Percentiles rank a stretch among this genome's conserved stretches.
Evolutionary conservation across 1,140 invertebrate genomes (phyloP).

Genomic region (Zaprionus inermis): DNA sequence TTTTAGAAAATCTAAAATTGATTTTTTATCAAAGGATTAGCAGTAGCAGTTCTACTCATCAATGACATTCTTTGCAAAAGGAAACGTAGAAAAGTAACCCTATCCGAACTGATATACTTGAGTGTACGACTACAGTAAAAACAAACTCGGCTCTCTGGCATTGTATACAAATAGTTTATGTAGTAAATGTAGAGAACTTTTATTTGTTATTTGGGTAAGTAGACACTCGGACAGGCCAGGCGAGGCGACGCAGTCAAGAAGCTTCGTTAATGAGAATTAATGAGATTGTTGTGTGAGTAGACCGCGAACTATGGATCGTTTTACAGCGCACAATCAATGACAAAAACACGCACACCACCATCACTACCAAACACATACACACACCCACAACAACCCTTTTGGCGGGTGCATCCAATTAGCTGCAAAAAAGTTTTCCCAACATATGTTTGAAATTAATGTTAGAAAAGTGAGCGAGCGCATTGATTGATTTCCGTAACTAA

Average conservation of each 20-base stretch:
- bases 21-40: constrained; percentile 58
- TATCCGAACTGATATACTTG: not conserved
- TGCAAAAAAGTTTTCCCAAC: constrained; percentile 54
- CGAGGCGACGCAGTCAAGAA: constrained; percentile 22
- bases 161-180: constrained; percentile 58
- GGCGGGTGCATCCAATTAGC: constrained; percentile 59
- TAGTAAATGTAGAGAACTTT: constrained; percentile 44
- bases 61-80: constrained; percentile 34
- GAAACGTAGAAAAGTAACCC: constrained; percentile 18
- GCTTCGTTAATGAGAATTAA: constrained; percentile 73
- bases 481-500: constrained; percentile 68
- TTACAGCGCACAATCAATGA: constrained; percentile 37
- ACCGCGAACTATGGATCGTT: constrained; percentile 33
- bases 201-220: constrained; percentile 56
- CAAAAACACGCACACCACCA: constrained; percentile 5
- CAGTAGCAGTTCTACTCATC: constrained; percentile 24
- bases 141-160: constrained; percentile 20
- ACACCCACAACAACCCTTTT: constrained; percentile 31
- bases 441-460: constrained; percentile 63
- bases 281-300: constrained; percentile 33
- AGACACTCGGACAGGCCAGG: constrained; percentile 8
- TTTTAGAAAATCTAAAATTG: constrained; percentile 52
- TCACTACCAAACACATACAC: not conserved
- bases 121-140: constrained; percentile 37
- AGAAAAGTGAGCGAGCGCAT: constrained; percentile 28